Conservation (phyloP, 2,113 vertebrate genomes). For the Nesoenas mayeri region DNA sequence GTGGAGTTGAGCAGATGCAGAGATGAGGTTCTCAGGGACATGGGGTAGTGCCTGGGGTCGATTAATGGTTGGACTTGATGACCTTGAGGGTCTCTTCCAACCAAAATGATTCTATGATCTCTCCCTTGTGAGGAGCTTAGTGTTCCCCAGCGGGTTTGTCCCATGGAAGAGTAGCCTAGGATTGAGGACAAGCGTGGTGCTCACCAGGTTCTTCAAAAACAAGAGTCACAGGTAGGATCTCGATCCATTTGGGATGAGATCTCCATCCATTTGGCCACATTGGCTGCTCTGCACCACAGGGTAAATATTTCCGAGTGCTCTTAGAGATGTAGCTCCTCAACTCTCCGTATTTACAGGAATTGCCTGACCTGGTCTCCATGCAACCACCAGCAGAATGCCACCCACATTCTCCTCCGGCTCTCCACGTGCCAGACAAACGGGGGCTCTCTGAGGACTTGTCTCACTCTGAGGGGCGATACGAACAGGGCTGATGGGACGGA, state of each 20-base stretch:
- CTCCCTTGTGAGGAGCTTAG: neutral
- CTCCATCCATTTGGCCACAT: accelerated
- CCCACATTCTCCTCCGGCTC: accelerated
- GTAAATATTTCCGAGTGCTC: neutral
- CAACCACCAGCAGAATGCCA: neutral
- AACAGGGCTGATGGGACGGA: neutral
- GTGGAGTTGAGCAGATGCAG: too few relatives aligned
- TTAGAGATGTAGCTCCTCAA: neutral
- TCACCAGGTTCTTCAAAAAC: neutral
- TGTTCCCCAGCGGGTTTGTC: neutral
- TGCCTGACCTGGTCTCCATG: neutral
- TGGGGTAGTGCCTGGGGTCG: too few relatives aligned
- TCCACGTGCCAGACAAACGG: neutral
- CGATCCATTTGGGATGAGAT: accelerated
- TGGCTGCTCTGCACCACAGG: accelerated
- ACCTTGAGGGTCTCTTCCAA: too few relatives aligned
- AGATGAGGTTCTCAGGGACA: too few relatives aligned
- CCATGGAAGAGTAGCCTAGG: neutral
- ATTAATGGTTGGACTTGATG: too few relatives aligned
- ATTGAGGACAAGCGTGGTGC: accelerated
- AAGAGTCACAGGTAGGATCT: neutral
- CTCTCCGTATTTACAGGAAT: neutral
- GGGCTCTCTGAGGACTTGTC: neutral
- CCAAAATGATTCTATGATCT: neutral
- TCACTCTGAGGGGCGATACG: accelerated